Base-by-base conservation (phyloP, 1,140 invertebrate species). In the Apis dorsata region DNA sequence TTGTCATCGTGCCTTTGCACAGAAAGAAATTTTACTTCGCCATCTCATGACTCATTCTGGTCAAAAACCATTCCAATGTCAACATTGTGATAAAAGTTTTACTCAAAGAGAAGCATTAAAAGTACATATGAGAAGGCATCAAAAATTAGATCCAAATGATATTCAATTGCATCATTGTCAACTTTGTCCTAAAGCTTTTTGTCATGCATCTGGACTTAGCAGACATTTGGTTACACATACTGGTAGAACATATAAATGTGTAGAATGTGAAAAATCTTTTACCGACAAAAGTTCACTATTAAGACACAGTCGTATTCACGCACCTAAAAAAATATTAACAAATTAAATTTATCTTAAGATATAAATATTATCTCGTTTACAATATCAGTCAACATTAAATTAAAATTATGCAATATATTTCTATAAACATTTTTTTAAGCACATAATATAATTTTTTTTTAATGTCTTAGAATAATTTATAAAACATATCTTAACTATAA, bases 1-100 rank as follows among this genome's bases (percentile, higher is more conserved):
- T 55, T 98, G 97, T 91, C 94, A 95, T 13, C 95, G 96, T 44
- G 94, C 95, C 53, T 98, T 98, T 91, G 95, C 97, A 2, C 96
- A 97, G 91, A 96, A 97, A 74, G 97, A 97, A 91, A 97, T 98
- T 85, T 94, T 98, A 21, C 95, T 96, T 53, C 95, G 97, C 0
- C 98, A 99, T 93, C 95, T 97, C 85, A 96, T 97, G 91, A 97
- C 96, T n/a, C 98, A 99, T 90, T 97, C 96, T 1, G 97, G 98
- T 79, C 95, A 96, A 85, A 97, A 97, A 90, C 98, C 97, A 1
- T 97, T 97, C 93, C 95, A 96, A 88, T 98, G 97, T 91, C 94
- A 95, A 62, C 95, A 95, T 83, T 98, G 98, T 90, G 93, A 95
- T 1, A 96, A 97, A 87, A 96, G 96, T 71, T 97, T 97, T 90